Evolutionary conservation across 2,888 invertebrate species (phyloP).

Genomic region (Lasioglossum figueresi): DNA sequence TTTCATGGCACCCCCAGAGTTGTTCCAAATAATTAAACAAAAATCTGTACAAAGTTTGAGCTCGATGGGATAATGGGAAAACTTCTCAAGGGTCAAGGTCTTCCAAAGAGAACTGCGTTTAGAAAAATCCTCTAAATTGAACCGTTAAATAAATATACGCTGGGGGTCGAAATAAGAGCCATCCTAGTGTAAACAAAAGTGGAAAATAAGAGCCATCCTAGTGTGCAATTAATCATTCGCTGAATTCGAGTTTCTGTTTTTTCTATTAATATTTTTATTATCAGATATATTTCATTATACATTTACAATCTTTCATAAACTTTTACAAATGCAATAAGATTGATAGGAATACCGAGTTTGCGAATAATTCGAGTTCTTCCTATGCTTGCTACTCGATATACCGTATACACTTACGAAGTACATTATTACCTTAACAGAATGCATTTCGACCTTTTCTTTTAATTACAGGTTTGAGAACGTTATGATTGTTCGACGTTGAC

Average conservation of each 20-base stretch:
- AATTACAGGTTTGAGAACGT: slow-evolving; percentile 29
- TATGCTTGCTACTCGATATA: slow-evolving; percentile 53
- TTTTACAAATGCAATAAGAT: slow-evolving; percentile 75
- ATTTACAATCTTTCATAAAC: slow-evolving; percentile 74
- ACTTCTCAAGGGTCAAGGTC: no score
- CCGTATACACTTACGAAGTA: slow-evolving; percentile 54
- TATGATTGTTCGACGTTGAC: slow-evolving; percentile 28
- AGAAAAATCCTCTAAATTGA: no score
- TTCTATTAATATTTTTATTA: slow-evolving; percentile 66
- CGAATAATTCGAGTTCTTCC: slow-evolving; percentile 45
- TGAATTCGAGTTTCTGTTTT: slow-evolving; percentile 19
- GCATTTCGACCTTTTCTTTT: slow-evolving; percentile 4
- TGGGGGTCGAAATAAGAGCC: no score
- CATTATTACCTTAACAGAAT: slow-evolving; percentile 43
- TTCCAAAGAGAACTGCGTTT: no score
- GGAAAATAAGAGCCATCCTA: no score
- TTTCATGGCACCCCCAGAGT: no score
- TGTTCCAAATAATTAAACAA: no score
- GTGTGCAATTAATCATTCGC: background rate
- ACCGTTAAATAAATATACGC: no score
- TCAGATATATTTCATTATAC: slow-evolving; percentile 69
- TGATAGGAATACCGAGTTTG: slow-evolving; percentile 52
- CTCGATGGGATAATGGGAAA: no score
- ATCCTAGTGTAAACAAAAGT: no score
- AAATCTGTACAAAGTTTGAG: no score